A percentile compares a stretch with the other conserved stretches of the same genome.
phyloP scores from a whole-genome alignment of 2,888 invertebrate genomes.

The Taenaris catops region DNA sequence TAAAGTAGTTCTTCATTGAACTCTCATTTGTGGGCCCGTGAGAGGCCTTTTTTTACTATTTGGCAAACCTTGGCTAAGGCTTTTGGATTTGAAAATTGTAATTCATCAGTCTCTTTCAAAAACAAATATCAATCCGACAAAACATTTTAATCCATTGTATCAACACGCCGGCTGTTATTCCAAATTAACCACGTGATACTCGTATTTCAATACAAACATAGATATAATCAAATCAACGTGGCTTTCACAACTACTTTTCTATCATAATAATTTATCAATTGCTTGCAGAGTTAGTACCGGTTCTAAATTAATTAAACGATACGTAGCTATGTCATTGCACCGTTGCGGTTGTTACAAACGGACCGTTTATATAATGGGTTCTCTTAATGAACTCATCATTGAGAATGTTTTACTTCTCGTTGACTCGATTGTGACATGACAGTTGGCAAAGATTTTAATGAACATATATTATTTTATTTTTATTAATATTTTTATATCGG shows the following conservation, averaged over 20 bases:
- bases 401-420: too few species aligned
- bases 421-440: too few species aligned
- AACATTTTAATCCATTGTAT: constrained; percentile 4
- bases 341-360: not conserved
- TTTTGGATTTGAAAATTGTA: too few species aligned
- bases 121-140: not conserved
- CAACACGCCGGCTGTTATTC: constrained; percentile 1
- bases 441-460: too few species aligned
- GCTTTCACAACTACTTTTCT: constrained; percentile 8
- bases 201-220: constrained; percentile 3
- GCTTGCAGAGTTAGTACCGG: constrained; percentile 2
- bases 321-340: constrained; percentile 1
- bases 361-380: not conserved
- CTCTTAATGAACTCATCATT: too few species aligned
- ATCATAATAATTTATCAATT: constrained; percentile 7
- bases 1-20: too few species aligned
- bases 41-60: too few species aligned
- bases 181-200: constrained; percentile 3
- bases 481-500: too few species aligned
- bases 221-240: constrained; percentile 8
- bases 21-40: too few species aligned
- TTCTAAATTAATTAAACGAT: constrained; percentile 9
- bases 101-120: not conserved
- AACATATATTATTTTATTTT: too few species aligned
- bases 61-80: too few species aligned